Percentiles rank a stretch among this genome's conserved stretches.
Conservation (phyloP, 2,113 vertebrate genomes). For the Cephalopterus ornatus region DNA sequence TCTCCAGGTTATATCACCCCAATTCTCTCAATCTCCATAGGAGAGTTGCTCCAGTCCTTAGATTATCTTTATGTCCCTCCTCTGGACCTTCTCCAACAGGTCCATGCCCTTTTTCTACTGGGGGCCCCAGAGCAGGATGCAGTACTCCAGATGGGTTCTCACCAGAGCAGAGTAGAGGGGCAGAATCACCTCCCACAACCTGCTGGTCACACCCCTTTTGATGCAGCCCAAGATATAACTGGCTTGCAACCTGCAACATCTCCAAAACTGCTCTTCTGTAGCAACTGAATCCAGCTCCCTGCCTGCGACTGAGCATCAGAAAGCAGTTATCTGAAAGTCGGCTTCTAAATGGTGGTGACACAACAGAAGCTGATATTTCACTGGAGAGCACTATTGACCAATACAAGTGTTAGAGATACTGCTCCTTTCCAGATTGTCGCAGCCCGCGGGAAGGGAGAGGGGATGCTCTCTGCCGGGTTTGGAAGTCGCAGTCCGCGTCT, state of each 20-base stretch:
- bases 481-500: no score
- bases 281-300: not conserved
- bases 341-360: not conserved
- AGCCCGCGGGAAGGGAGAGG: no score
- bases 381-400: not conserved
- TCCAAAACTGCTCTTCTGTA: not conserved
- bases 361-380: not conserved
- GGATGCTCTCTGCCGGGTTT: no score
- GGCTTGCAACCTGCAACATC: not conserved
- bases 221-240: not conserved
- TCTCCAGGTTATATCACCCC: not conserved
- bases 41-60: not conserved
- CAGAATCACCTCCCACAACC: not conserved
- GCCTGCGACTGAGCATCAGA: not conserved
- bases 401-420: not conserved
- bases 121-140: not conserved
- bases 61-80: not conserved
- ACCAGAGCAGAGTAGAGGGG: not conserved
- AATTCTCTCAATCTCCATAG: not conserved
- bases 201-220: not conserved
- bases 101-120: not conserved
- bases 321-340: not conserved
- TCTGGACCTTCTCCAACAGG: not conserved
- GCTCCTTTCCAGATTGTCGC: no score
- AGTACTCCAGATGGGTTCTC: not conserved